A percentile compares a stretch with the other conserved stretches of the same genome.
Conservation (phyloP, 2,113 vertebrate species). For the Poeciliopsis turrubarensis region DNA sequence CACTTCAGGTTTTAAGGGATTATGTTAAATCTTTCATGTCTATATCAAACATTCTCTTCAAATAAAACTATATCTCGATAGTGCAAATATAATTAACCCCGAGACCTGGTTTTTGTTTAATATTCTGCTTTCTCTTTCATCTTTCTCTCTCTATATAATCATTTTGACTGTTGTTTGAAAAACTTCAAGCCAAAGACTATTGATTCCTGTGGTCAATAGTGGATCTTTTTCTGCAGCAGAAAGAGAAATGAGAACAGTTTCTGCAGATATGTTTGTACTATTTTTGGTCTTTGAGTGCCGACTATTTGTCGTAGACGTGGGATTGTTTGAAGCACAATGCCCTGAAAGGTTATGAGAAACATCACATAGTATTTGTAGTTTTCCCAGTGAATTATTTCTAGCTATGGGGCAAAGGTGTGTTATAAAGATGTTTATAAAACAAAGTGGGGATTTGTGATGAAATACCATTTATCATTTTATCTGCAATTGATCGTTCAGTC, state of each 20-base stretch:
- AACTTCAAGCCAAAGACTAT: slow-evolving; percentile 12
- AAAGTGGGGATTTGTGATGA: not conserved
- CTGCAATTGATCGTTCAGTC: not conserved
- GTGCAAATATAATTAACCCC: not conserved
- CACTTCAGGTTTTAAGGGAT: slow-evolving; percentile 7
- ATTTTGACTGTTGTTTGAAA: slow-evolving; percentile 27
- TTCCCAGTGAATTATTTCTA: not conserved
- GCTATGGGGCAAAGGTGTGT: not conserved
- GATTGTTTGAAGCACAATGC: slow-evolving; percentile 3
- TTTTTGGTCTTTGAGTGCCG: slow-evolving; percentile 1
- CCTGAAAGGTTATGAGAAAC: not conserved
- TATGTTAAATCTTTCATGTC: not conserved
- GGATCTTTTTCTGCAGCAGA: slow-evolving; percentile 39
- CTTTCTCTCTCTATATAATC: not conserved
- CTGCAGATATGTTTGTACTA: slow-evolving; percentile 13
- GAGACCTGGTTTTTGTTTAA: not conserved
- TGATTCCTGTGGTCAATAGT: slow-evolving; percentile 44
- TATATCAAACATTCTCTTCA: not conserved
- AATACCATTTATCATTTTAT: not conserved
- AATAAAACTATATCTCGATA: not conserved
- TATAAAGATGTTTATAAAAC: not conserved
- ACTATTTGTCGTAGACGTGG: slow-evolving; percentile 2
- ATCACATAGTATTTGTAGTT: too few relatives aligned
- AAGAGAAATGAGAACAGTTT: slow-evolving; percentile 14
- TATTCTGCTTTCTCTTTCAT: slow-evolving; percentile 9